Evolutionary conservation across 2,888 invertebrate species (phyloP).

Genomic region (Hydroisotoma schaefferi): DNA sequence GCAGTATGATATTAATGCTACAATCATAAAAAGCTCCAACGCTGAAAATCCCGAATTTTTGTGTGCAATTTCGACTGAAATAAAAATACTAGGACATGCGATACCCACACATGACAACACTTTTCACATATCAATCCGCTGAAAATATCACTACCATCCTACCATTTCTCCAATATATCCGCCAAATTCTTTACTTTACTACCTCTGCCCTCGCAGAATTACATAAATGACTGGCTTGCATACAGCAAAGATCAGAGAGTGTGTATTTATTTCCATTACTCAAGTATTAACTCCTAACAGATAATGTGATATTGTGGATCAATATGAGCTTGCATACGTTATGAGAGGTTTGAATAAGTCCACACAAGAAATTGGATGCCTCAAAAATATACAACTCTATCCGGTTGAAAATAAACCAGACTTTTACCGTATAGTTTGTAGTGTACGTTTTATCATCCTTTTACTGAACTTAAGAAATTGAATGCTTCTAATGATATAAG

Average conservation of each 20-base stretch:
- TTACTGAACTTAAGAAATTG: too few species aligned
- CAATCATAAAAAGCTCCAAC: slow-evolving; percentile 6
- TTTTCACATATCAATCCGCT: slow-evolving; percentile 1
- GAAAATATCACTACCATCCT: slow-evolving; percentile 8
- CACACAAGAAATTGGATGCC: too few species aligned
- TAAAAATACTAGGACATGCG: slow-evolving; percentile 15
- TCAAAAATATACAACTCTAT: too few species aligned
- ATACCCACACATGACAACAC: slow-evolving; percentile 11
- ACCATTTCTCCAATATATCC: background rate
- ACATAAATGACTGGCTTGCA: background rate
- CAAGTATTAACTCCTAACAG: too few species aligned
- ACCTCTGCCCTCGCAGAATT: slow-evolving; percentile 5
- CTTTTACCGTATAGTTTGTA: too few species aligned
- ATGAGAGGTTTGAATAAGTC: too few species aligned
- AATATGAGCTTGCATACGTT: too few species aligned
- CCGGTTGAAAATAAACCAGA: too few species aligned
- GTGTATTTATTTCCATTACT: background rate
- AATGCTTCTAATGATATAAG: too few species aligned
- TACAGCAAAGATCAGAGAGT: background rate
- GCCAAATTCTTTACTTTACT: slow-evolving; percentile 6
- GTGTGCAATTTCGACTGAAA: slow-evolving; percentile 8
- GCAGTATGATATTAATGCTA: slow-evolving; percentile 11
- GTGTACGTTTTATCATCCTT: too few species aligned
- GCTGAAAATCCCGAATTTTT: slow-evolving; percentile 6
- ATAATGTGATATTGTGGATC: too few species aligned